Evolutionary conservation across 92 coral and sea anemone species (phyloP).

Genomic region (Epizoanthus scotinus): DNA sequence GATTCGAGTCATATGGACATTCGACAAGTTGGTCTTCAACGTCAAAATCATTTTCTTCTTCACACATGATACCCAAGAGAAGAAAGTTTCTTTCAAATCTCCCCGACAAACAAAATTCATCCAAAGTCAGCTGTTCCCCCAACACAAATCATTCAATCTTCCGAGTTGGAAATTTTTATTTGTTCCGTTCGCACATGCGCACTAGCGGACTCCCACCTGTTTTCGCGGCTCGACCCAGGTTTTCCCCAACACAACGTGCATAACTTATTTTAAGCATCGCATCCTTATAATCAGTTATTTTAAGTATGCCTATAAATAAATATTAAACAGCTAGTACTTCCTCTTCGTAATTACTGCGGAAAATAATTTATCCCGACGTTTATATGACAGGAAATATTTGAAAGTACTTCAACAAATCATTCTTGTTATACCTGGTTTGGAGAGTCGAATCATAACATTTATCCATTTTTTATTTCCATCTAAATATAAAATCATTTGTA

Average conservation of each 20-base stretch:
- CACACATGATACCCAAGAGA: conserved; percentile 73
- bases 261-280: not conserved
- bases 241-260: conserved; percentile 31
- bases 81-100: conserved; percentile 69
- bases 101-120: conserved; percentile 77
- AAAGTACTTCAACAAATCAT: too few relatives aligned
- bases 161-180: conserved; percentile 88
- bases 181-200: conserved; percentile 85
- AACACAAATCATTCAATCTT: conserved; percentile 85
- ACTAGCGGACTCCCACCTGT: conserved; percentile 77
- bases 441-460: too few relatives aligned
- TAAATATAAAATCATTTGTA: too few relatives aligned
- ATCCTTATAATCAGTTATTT: not conserved
- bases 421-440: too few relatives aligned
- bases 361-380: conserved; percentile 2
- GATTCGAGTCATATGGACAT: conserved; percentile 83
- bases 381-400: not conserved
- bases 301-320: conserved; percentile 35
- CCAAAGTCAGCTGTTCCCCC: conserved; percentile 91
- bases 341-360: conserved; percentile 17
- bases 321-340: conserved; percentile 16
- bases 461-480: too few relatives aligned
- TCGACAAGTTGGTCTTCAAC: conserved; percentile 66
- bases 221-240: conserved; percentile 57
- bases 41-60: conserved; percentile 78